Base-by-base conservation (phyloP, 2,797 vertebrate species). In the Neomorphus geoffroyi region DNA sequence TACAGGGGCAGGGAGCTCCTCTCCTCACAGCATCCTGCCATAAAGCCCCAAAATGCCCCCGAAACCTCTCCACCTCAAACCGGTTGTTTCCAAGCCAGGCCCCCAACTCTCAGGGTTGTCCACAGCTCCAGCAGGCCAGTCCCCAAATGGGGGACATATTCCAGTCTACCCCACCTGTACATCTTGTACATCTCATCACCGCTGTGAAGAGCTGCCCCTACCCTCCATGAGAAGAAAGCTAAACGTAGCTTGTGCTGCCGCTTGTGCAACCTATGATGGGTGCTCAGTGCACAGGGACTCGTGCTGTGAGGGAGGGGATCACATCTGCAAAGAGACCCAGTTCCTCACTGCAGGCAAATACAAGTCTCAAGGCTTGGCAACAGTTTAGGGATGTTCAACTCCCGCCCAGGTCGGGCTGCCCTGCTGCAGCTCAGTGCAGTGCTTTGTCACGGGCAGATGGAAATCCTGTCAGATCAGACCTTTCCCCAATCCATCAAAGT, bases 191-290 rank as follows among this genome's bases (percentile, higher is more conserved):
- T 24, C 50, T 81, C 70, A 64, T 23, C 15, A 17, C 22, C 46
- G 26, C 9, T 0, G 7, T 30, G 13, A 72, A 62, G 22, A 57
- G 35, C 54, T 45, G 53, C 26, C 43, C 51, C 10, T 14, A n/a
- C 27, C 19, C 35, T 54, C 33, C 51, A 17, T 0, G 2, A 43
- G 45, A 60, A 39, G 5, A 7, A 37, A 11, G 27, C 3, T 1
- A 46, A 57, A 35, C 3, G 1, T 2, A 37, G 45, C 43, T 64
- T 43, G 50, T 1, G 16, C 35, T 0, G 2, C 27, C 2, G 0
- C 33, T 50, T 19, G 54, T 24, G 61, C 56, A 13, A 17, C 17
- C 13, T 18, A 8, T 1, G 3, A 43, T 1, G 5, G 24, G 74
- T 28, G 18, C 58, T 32, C 6, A 2, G 23, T 11, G 27, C 62